Evolutionary conservation across 2,113 vertebrate species (phyloP).

Genomic region (Microcebus griseorufus): DNA sequence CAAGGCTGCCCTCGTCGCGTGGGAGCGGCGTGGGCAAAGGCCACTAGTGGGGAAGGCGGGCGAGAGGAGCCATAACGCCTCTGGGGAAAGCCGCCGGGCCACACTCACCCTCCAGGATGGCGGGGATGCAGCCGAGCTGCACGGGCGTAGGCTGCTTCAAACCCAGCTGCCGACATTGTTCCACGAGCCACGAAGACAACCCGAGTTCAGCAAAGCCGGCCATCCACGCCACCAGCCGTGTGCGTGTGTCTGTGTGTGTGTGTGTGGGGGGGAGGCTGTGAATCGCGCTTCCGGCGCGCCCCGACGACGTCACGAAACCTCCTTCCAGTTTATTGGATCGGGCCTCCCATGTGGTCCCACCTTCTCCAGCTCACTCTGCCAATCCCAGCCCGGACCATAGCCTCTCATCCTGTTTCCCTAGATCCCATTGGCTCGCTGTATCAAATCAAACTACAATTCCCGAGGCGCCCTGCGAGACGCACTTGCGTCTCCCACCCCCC

Average conservation of each 20-base stretch:
- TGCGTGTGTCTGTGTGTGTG: too few relatives aligned
- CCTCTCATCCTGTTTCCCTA: fast-evolving
- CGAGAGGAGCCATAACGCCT: neutral
- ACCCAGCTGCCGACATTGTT: slow-evolving; percentile 93
- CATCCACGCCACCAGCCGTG: slow-evolving; percentile 76
- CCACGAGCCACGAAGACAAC: slow-evolving; percentile 90
- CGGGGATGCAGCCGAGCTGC: slow-evolving; percentile 93
- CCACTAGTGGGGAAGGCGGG: neutral
- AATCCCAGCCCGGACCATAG: fast-evolving
- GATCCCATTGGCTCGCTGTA: neutral
- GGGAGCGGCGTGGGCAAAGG: neutral
- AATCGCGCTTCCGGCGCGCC: slow-evolving; percentile 55
- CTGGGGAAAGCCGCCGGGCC: fast-evolving
- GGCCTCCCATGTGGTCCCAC: fast-evolving
- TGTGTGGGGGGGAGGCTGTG: too few relatives aligned
- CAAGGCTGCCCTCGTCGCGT: neutral
- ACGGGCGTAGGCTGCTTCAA: slow-evolving; percentile 92
- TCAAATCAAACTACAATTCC: slow-evolving; percentile 36
- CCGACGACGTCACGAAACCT: neutral
- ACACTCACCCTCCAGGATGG: slow-evolving; percentile 90
- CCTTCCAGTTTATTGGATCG: fast-evolving
- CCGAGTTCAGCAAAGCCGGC: slow-evolving; percentile 88
- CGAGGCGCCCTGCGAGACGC: neutral
- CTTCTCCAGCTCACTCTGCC: fast-evolving
- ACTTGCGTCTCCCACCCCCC: too few relatives aligned